phyloP scores from a whole-genome alignment of 2,113 vertebrate species.

The Erinaceus europaeus region DNA sequence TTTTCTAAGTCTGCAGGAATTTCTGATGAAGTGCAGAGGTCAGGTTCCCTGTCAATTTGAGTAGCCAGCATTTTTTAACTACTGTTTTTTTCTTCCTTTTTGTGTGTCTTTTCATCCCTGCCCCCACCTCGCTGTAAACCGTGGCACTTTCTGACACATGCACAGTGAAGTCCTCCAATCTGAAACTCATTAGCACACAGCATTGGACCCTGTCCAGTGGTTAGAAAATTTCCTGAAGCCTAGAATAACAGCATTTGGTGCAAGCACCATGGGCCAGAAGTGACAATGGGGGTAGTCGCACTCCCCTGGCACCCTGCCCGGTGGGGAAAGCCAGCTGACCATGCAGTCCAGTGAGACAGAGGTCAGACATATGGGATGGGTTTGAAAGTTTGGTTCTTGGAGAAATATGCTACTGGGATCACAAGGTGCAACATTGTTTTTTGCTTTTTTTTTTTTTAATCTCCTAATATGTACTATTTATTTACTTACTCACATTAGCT shows the following conservation, averaged over 20 bases:
- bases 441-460: conserved; percentile 68
- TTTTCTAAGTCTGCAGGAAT: conserved; percentile 89
- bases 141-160: conserved; percentile 87
- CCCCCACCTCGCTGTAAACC: conserved; percentile 57
- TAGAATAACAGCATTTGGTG: conserved; percentile 83
- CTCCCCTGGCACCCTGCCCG: conserved; percentile 76
- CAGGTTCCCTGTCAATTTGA: conserved; percentile 87
- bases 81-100: conserved; percentile 72
- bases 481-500: conserved; percentile 65
- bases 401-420: conserved; percentile 76
- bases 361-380: conserved; percentile 69
- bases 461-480: too few relatives aligned
- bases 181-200: conserved; percentile 92
- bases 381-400: conserved; percentile 76
- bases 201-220: conserved; percentile 89
- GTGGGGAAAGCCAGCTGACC: conserved; percentile 82
- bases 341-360: conserved; percentile 70
- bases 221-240: conserved; percentile 87
- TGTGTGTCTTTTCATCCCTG: neutral
- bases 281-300: conserved; percentile 80
- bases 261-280: conserved; percentile 82
- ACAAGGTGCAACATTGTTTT: conserved; percentile 71
- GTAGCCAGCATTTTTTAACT: conserved; percentile 84
- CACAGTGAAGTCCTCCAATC: conserved; percentile 85
- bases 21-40: conserved; percentile 91